Percentiles rank a stretch among this genome's conserved stretches.
Evolutionary conservation across 2,888 invertebrate genomes (phyloP).

Genomic region (Trilocha varians): DNA sequence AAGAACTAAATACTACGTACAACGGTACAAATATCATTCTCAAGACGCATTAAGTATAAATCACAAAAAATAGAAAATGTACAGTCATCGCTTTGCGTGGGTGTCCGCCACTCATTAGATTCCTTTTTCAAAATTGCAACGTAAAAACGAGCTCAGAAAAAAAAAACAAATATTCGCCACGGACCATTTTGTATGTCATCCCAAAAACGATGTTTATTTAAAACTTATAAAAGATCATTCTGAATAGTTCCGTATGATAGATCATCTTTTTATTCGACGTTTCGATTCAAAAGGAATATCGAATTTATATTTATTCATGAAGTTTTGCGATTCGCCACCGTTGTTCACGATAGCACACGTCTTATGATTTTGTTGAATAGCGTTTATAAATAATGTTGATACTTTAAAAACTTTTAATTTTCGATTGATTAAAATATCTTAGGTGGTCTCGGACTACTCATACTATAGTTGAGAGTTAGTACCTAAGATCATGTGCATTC

Average conservation of each 20-base stretch:
- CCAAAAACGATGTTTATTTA: constrained; percentile 70
- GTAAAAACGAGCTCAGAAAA: constrained; percentile 1
- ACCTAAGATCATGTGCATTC: no score
- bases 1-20: no score
- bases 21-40: no score
- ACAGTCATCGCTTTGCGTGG: constrained; percentile 49
- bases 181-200: constrained; percentile 60
- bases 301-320: constrained; percentile 70
- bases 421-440: background rate
- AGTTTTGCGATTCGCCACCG: constrained; percentile 66
- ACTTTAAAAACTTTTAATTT: constrained; percentile 11
- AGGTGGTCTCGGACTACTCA: no score
- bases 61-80: no score
- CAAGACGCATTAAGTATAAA: no score
- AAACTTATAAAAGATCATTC: constrained; percentile 58
- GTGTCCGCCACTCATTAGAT: constrained; percentile 69
- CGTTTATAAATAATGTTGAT: constrained; percentile 20
- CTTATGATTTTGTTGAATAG: constrained; percentile 44
- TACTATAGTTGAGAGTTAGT: no score
- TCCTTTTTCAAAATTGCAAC: constrained; percentile 54
- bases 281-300: constrained; percentile 63
- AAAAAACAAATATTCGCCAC: constrained; percentile 46
- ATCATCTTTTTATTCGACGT: constrained; percentile 66
- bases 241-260: constrained; percentile 61
- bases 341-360: constrained; percentile 56